A percentile compares a stretch with the other conserved stretches of the same genome.
Evolutionary conservation across 2,888 invertebrate genomes (phyloP).

Genomic region (Torymus auratus): DNA sequence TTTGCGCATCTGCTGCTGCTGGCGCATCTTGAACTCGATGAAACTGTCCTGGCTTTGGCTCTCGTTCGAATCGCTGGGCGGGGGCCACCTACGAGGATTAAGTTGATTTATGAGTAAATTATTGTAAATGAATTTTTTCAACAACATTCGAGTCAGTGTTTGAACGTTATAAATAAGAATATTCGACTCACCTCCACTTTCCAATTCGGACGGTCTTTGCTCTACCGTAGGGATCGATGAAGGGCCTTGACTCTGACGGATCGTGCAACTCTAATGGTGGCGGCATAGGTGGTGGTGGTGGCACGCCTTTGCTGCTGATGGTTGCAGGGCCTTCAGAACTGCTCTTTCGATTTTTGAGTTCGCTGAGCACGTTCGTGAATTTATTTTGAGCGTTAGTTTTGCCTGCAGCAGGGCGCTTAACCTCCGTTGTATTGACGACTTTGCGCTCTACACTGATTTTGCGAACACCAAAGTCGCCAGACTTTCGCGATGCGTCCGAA

Average conservation of each 20-base stretch:
- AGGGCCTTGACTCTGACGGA: slow-evolving; percentile 88
- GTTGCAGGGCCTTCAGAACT: slow-evolving; percentile 73
- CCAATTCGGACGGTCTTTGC: slow-evolving; percentile 97
- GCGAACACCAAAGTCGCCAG: slow-evolving; percentile 67
- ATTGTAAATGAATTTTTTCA: too few species aligned
- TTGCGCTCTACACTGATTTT: slow-evolving; percentile 71
- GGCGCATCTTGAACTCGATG: slow-evolving; percentile 92
- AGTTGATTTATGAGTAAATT: background rate
- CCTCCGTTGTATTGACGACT: slow-evolving; percentile 65
- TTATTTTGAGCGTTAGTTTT: slow-evolving; percentile 75
- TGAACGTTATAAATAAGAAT: too few species aligned
- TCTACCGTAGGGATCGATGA: slow-evolving; percentile 93
- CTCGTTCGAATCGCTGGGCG: slow-evolving; percentile 85
- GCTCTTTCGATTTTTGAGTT: slow-evolving; percentile 77
- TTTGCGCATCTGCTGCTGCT: slow-evolving; percentile 82
- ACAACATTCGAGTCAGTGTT: too few species aligned
- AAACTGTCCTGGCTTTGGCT: slow-evolving; percentile 86
- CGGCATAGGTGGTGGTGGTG: slow-evolving; percentile 93
- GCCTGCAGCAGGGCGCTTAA: slow-evolving; percentile 68
- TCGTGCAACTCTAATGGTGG: slow-evolving; percentile 89
- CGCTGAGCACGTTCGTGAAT: slow-evolving; percentile 78
- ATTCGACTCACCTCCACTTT: slow-evolving; percentile 85
- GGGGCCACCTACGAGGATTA: slow-evolving; percentile 84
- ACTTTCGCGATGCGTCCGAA: slow-evolving; percentile 68
- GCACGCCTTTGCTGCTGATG: slow-evolving; percentile 74